Conservation (phyloP, 1,140 invertebrate genomes). For the Neodiprion fabricii region DNA sequence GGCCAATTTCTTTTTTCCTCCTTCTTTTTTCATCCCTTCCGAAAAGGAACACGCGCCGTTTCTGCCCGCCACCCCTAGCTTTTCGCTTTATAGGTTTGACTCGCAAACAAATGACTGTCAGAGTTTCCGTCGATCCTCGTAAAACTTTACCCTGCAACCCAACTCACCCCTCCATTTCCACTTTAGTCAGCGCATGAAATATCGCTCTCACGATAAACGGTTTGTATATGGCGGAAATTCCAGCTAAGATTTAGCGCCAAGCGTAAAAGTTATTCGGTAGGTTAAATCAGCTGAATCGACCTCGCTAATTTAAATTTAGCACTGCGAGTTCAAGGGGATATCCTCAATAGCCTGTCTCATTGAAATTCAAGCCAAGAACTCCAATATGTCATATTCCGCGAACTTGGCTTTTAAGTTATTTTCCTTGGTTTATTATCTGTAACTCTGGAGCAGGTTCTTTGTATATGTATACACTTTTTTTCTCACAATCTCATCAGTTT, state of each 20-base stretch:
- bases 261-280: not conserved
- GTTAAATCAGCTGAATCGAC: not conserved
- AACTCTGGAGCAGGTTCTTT: not conserved
- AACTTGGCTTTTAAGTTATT: not conserved
- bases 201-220: not conserved
- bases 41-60: not conserved
- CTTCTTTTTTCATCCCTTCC: not conserved
- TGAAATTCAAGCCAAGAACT: not conserved
- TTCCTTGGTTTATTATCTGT: too few species aligned
- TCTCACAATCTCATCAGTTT: not conserved
- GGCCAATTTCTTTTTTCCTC: not conserved
- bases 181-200: not conserved
- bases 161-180: not conserved
- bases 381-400: not conserved
- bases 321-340: not conserved
- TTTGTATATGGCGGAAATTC: not conserved
- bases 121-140: slow-evolving; percentile 6
- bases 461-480: not conserved
- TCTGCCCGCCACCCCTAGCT: not conserved
- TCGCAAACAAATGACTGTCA: not conserved
- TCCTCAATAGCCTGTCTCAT: not conserved
- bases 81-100: not conserved
- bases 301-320: not conserved
- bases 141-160: not conserved
- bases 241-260: not conserved